These are phyloP conservation scores for Zaprionus lineosus DNA, from an alignment of 2,888 invertebrate species.

Conservation along the genomic window DNA sequence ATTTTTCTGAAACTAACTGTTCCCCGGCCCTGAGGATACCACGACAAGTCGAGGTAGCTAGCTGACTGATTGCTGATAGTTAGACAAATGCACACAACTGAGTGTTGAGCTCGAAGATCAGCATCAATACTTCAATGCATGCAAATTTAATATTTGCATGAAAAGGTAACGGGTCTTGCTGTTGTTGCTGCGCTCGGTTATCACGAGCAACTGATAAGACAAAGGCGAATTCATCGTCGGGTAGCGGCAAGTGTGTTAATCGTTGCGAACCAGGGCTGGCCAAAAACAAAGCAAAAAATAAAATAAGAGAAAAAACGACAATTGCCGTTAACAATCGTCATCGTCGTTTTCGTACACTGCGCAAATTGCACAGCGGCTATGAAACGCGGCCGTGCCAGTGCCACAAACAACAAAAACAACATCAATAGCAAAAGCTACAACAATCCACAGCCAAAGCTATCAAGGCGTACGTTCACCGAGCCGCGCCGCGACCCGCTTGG, in stretches of 20 bases:
- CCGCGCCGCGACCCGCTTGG: slow-evolving; percentile 61
- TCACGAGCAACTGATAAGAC: slow-evolving; percentile 65
- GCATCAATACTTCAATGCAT: slow-evolving; percentile 31
- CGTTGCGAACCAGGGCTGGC: slow-evolving; percentile 60
- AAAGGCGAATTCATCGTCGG: slow-evolving; percentile 28
- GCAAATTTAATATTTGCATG: slow-evolving; percentile 30
- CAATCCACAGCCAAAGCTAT: slow-evolving; percentile 49
- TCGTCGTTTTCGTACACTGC: slow-evolving; percentile 68
- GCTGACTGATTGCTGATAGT: slow-evolving; percentile 4
- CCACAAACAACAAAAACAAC: slow-evolving; percentile 46
- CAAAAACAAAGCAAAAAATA: slow-evolving; percentile 25
- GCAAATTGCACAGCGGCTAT: slow-evolving; percentile 71
- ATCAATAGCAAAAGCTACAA: slow-evolving; percentile 14
- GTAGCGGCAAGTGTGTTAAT: slow-evolving; percentile 62
- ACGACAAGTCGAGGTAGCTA: slow-evolving; percentile 11
- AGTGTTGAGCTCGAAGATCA: slow-evolving; percentile 34
- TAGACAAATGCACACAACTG: neutral
- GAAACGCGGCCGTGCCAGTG: slow-evolving; percentile 71
- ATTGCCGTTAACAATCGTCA: slow-evolving; percentile 73
- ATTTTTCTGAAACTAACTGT: slow-evolving; percentile 5
- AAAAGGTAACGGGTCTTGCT: slow-evolving; percentile 35
- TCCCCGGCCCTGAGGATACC: slow-evolving; percentile 15
- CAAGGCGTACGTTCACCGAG: slow-evolving; percentile 64
- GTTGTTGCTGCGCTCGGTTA: slow-evolving; percentile 44
- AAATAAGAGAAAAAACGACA: slow-evolving; percentile 48